Evolutionary conservation across 1,140 invertebrate species (phyloP), one percentile per base, ranked within the genome.

Genomic region (Batillaria attramentaria): DNA sequence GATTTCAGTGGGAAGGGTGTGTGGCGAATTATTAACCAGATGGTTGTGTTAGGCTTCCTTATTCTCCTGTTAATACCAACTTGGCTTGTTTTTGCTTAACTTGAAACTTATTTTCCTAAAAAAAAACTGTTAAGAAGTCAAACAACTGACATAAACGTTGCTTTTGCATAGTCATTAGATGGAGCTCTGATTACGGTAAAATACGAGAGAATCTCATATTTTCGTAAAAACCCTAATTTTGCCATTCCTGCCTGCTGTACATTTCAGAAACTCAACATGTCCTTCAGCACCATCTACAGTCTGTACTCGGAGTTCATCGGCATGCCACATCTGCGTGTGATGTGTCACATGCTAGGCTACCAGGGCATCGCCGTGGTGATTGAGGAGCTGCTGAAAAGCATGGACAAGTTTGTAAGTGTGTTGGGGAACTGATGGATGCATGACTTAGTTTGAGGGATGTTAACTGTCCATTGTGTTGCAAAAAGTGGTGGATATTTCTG

Each of bases 331-430:
- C 95, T 99, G 78, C 94, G 97, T 87, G 95, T 96, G 0, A 96
- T 99, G 89, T 97, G 97, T 80, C 95, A 96, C 41, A 92, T 99
- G 41, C 93, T 99, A 31, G 98, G 98, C 31, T 99, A 99, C 92
- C 97, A 99, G 92, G 98, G 98, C 1, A 99, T 99, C 82, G 98
- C 98, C 20, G 97, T 99, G 6, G 97, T 99, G 42, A 97, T 99
- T 93, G 96, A 98, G 85, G 98, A 99, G 90, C 93, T 99, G 16
- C 91, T 99, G 16, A 97, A 97, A 88, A 97, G 99, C 80, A 96
- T 99, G 0, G 95, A 97, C 87, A 95, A 94, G 10, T 89, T 99
- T 84, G 91, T 92, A 85, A 87, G 84, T 89, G 57, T n/a, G n/a
- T n/a, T n/a, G n/a, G n/a, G n/a, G n/a, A n/a, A n/a, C n/a, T n/a